Base-by-base conservation (phyloP, 1,140 invertebrate genomes). In the Bombus cullumanus region DNA sequence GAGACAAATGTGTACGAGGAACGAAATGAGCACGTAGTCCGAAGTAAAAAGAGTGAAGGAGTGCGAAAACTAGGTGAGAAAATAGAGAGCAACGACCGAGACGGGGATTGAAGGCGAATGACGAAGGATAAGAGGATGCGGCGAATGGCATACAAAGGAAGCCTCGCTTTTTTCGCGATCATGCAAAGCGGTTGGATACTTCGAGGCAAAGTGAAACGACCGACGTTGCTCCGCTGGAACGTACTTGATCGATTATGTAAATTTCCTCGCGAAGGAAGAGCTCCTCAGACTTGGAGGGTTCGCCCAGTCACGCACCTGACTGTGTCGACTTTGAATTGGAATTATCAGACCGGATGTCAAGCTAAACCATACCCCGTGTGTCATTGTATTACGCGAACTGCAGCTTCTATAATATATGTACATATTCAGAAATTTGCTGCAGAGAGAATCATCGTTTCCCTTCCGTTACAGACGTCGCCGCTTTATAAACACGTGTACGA, bases 201-300 rank as follows among this genome's bases (percentile, higher is more conserved):
- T 22, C 3, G 39, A 47, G 37, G 59, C 72, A 75, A 62, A 79
- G 69, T 73, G 74, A 74, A 81, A 74, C 83, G 82, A 79, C 79
- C 75, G 74, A 41, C 77, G 81, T 74, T 39, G 34, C 57, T 47
- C 47, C 75, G 57, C 53, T 37, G 28, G 8, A 68, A 74, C 39
- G 74, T 81, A 77, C 68, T 83, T 89, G 73, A 86, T 89, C 86
- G 86, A 87, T 75, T 84, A 83, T 84, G 82, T 13, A 87, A 87
- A 87, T 84, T 85, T 79, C 31, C 64, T 66, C 64, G 53, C 68
- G 64, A 47, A 76, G 62, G 75, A 64, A 59, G 76, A 74, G 75
- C 75, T 43, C 25, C 69, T 78, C 86, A 84, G 75, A 79, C 71
- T 59, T 72, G 22, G 75, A 74, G 71, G 13, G 74, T 34, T 66